These are phyloP conservation scores for Acanthacorydalis orientalis DNA, from an alignment of 2,888 invertebrate genomes.

Conservation along the genomic window DNA sequence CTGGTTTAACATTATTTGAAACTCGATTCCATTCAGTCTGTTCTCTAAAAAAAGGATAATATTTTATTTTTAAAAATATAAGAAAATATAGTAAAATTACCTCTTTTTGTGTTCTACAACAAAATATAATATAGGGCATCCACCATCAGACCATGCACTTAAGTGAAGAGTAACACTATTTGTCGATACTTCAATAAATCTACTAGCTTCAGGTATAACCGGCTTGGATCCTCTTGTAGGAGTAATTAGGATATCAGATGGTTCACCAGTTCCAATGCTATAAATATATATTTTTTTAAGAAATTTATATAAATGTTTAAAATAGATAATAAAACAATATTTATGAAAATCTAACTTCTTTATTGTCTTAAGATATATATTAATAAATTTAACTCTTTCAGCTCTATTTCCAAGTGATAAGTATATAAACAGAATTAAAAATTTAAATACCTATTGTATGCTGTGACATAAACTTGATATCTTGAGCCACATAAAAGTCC, in stretches of 20 bases:
- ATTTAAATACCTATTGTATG: conserved; percentile 61
- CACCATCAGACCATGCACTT: conserved; percentile 86
- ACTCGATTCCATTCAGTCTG: conserved; percentile 88
- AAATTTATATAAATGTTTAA: not conserved
- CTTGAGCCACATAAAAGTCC: conserved; percentile 82
- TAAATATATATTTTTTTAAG: conserved; percentile 7
- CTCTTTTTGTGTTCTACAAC: conserved; percentile 89
- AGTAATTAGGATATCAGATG: conserved; percentile 75
- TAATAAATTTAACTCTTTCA: not conserved
- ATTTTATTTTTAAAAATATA: not conserved
- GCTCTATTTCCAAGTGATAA: not conserved
- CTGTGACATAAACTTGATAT: conserved; percentile 85
- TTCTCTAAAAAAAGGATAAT: conserved; percentile 37
- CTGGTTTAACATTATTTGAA: conserved; percentile 81
- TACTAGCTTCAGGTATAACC: conserved; percentile 74
- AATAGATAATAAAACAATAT: not conserved
- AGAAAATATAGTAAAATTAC: conserved; percentile 28
- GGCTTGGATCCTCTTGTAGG: conserved; percentile 89
- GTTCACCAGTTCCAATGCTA: conserved; percentile 83
- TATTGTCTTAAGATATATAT: not conserved
- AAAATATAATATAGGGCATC: conserved; percentile 89
- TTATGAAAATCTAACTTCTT: too few relatives aligned
- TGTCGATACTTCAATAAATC: conserved; percentile 85
- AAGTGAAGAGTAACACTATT: conserved; percentile 84
- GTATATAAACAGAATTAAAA: not conserved